Percentiles rank a stretch among this genome's conserved stretches.
phyloP scores from a whole-genome alignment of 2,113 vertebrate species.

The Dicentrarchus labrax region DNA sequence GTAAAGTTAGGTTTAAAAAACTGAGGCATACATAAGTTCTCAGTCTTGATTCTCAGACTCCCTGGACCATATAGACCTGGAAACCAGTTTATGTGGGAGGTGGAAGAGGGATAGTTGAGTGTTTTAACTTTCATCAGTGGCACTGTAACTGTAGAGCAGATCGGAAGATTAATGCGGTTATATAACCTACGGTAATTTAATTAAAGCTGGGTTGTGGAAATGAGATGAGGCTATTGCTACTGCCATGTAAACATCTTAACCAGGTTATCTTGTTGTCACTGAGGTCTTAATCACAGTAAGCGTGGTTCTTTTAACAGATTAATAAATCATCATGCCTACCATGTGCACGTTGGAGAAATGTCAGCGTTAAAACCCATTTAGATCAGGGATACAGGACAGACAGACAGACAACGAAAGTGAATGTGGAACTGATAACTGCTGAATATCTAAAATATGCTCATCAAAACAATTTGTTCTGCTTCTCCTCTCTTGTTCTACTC shows the following conservation, averaged over 20 bases:
- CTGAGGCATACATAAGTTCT: background rate
- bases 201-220: background rate
- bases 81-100: background rate
- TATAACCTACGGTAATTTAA: background rate
- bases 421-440: conserved; percentile 1
- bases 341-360: background rate
- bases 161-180: background rate
- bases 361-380: background rate
- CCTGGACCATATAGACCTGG: background rate
- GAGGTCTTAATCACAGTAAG: background rate
- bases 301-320: background rate
- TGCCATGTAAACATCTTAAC: conserved; percentile 23
- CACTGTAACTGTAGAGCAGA: conserved; percentile 11
- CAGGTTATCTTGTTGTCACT: background rate
- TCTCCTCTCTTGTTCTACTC: conserved; percentile 5
- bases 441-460: background rate
- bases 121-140: background rate
- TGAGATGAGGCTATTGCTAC: conserved; percentile 9
- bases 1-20: background rate
- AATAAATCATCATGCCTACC: background rate
- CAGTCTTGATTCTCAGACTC: conserved; percentile 4
- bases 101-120: background rate
- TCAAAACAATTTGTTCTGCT: conserved; percentile 13
- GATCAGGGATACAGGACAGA: conserved; percentile 5
- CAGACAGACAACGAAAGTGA: background rate